Base-by-base conservation (phyloP, 2,888 invertebrate species). In the Drosophila melanocephala region DNA sequence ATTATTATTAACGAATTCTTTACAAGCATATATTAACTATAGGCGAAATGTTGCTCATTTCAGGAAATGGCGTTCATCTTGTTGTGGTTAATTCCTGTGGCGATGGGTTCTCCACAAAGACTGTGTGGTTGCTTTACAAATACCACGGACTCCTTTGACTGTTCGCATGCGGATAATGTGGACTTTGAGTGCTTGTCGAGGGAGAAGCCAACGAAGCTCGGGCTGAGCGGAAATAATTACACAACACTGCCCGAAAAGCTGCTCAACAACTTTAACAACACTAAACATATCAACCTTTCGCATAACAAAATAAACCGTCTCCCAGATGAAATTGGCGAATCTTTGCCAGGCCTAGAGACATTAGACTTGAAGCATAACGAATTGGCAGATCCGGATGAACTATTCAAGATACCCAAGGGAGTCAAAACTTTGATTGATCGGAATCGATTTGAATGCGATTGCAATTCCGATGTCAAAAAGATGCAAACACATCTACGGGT, bases 111-210 rank as follows among this genome's bases (percentile, higher is more conserved):
- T 28, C 3, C 3, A 28, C 28, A 33, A 33, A 12, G 10, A 12
- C 10, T 10, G 4, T 39, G 56, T n/a, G 56, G n/a, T 39, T 57
- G 56, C 30, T 0, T 28, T 10, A 1, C 1, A 22, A 12, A 1
- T 4, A 5, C 7, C 26, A 2, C 0, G 0, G 6, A 4, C 26
- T 52, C 42, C 4, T 37, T 35, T 1, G 16, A 62, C 19, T 72
- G 64, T n/a, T 71, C 72, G 1, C 0, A 3, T 10, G 47, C 0
- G 14, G 14, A 22, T 7, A 22, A 7, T 4, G n/a, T 71, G 10
- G 22, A 72, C 14, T 59, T 26, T n/a, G 9, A 30, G 14, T 71
- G 50, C 35, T 30, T 72, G 19, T 22, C 56, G 12, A 19, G 33
- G 28, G 10, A 9, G 14, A 19, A 51, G 0, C 33, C 35, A 35